Base-by-base conservation (phyloP, 2,113 vertebrate genomes). In the Cephalopterus ornatus region DNA sequence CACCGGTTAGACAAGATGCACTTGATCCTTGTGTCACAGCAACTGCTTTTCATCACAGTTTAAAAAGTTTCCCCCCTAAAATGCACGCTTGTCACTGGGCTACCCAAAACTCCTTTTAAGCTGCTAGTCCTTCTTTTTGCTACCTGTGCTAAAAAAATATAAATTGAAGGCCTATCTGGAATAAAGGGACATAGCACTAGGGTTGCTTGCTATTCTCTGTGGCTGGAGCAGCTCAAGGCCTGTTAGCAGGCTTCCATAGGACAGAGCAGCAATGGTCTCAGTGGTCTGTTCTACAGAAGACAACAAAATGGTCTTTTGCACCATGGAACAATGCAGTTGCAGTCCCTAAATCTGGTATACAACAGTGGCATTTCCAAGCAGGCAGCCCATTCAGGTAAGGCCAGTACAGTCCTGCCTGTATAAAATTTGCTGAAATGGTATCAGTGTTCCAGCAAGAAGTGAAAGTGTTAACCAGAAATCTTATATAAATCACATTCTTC, bases 391-490 rank as follows among this genome's bases (percentile, higher is more conserved):
- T 32, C n/a, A 41, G 20, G 39, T 44, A 62, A 92, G 32, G 28
- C 23, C 15, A 72, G 24, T 19, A 21, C 12, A 15, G 1, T 35
- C 24, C 39, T 53, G 37, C 30, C 59, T 32, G 7, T 14, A 32
- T 11, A 74, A 53, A 56, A 71, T 65, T 32, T 85, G 44, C 35
- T 59, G 46, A 90, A 90, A 65, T 10, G 21, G 12, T 41, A 72
- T 44, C 47, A 47, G 33, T 46, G 16, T 63, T 86, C 21, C 79
- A 66, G 55, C 46, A 88, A 88, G 93, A 61, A 92, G 20, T 18
- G 68, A 84, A 96, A 86, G 83, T 0, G 88, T 96, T 96, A 97
- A 95, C 28, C 19, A 90, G 75, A 80, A 96, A 75, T 65, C 85
- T 68, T 93, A 53, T 55, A 81, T 81, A 96, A 95, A 92, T 93